Base-by-base conservation (phyloP, 2,888 invertebrate species). In the Neoitamus cyanurus region DNA sequence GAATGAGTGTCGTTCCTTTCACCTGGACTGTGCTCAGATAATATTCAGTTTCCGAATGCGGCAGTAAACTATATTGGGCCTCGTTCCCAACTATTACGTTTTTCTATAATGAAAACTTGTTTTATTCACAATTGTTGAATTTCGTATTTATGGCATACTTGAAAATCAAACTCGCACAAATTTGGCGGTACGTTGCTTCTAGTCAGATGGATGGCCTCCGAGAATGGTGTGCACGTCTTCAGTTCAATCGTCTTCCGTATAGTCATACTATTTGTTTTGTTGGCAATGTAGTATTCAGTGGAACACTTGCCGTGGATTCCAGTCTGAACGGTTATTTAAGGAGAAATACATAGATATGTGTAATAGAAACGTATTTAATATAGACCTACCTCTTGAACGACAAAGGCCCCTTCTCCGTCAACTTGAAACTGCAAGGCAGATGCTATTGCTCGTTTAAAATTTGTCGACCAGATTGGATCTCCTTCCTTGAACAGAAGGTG, bases 401-500 rank as follows among this genome's bases (percentile, higher is more conserved):
- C 91, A 88, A 90, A 92, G 4, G 92, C 92, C 1, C 92, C 92
- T 0, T 88, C 89, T 30, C 90, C 88, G 78, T 90, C 90, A 42
- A 90, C 89, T 70, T 94, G 94, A 36, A 95, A 89, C 88, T 95
- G 94, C 36, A 95, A 92, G 86, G 94, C 93, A 15, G 94, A 92
- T 0, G 94, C 94, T 70, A 95, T 91, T 0, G 94, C 95, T 77
- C 95, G 91, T 88, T 95, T 95, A 84, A 95, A 92, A 88, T 95
- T 95, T 28, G 93, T 93, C 0, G 94, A 93, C 95, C 95, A 95
- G 0, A 92, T 91, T 0, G 94, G 93, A 87, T 94, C 94, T 31
- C 89, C 89, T 2, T 91, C 90, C 86, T 91, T 91, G 83, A 91
- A 91, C 25, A 90, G 87, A 86, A 91, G 87, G 87, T 91, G 89